Evolutionary conservation across 2,797 vertebrate genomes (phyloP), one percentile per base, ranked within the genome.

Genomic region (Triplophysa bombifrons): DNA sequence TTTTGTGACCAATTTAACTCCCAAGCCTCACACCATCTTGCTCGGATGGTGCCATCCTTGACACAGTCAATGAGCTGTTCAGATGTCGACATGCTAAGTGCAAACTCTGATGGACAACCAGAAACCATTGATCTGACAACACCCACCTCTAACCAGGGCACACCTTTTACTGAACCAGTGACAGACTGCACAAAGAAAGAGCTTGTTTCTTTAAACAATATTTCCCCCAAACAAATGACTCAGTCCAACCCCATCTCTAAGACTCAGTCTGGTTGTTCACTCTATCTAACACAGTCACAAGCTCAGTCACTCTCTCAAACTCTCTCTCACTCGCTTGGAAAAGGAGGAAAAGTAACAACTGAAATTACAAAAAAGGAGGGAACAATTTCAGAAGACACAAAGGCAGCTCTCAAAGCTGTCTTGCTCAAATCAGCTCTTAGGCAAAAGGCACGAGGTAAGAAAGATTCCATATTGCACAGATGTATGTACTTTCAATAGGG

Each of bases 371-470:
- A 95, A 80, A 94, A 92, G 83, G 96, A 97, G 6, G 96, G 97
- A 0, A 94, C 96, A 12, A 98, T 98, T 89, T 98, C 97, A 0
- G 95, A 97, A 7, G 96, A 97, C 75, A 97, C 97, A 48, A 99
- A 99, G 88, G 95, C 95, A 0, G 96, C 97, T 2, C 96, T 98
- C 6, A 98, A 95, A 86, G 96, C 96, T 0, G 95, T 95, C 19
- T 88, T 98, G 82, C 88, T 96, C 16, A 97, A 97, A 86, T 96
- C 96, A 0, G 93, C 94, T 51, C 88, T 95, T 82, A 93, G 95
- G 86, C 95, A 97, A 84, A 96, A 93, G 86, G 92, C 93, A 60
- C 93, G 94, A 92, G 94, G 96, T 97, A 78, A 85, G 92, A 87
- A 68, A 20, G 46, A 38, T 34, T 53, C 74, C 2, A 58, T 22